A percentile compares a stretch with the other conserved stretches of the same genome.
Evolutionary conservation across 2,113 vertebrate species (phyloP).

Genomic region (Paramisgurnus dabryanus): DNA sequence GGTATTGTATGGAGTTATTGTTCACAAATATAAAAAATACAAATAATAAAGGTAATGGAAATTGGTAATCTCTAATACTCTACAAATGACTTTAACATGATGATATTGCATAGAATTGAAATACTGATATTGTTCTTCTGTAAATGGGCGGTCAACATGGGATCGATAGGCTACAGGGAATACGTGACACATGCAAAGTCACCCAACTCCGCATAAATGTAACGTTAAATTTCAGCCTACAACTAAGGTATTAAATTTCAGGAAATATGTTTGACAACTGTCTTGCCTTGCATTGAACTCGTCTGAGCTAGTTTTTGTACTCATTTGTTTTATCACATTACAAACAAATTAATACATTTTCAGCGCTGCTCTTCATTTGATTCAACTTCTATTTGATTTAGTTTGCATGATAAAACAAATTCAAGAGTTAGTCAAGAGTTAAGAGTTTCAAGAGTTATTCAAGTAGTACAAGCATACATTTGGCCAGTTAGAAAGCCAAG

Average conservation of each 20-base stretch:
- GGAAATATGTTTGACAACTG: constrained; percentile 17
- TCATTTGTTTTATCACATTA: constrained; percentile 23
- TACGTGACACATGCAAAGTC: too few relatives aligned
- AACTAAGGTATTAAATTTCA: constrained; percentile 8
- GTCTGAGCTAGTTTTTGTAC: background rate
- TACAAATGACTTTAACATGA: background rate
- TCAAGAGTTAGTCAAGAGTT: background rate
- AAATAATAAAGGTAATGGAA: background rate
- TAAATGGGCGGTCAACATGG: background rate
- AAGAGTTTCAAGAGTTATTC: constrained; percentile 1
- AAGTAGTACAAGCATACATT: background rate
- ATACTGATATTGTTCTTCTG: constrained; percentile 1
- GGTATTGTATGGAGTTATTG: constrained; percentile 1
- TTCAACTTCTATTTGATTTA: constrained; percentile 8
- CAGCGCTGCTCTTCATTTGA: background rate
- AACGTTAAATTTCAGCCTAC: too few relatives aligned
- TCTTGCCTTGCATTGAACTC: constrained; percentile 7
- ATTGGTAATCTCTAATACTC: background rate
- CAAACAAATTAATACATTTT: constrained; percentile 28
- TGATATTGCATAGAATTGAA: background rate
- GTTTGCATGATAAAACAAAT: constrained; percentile 12
- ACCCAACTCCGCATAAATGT: too few relatives aligned
- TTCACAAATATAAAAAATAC: constrained; percentile 49
- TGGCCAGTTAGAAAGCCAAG: background rate
- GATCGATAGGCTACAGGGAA: too few relatives aligned